phyloP scores from a whole-genome alignment of 1,140 invertebrate genomes.

The Drosophila quadrilineata region DNA sequence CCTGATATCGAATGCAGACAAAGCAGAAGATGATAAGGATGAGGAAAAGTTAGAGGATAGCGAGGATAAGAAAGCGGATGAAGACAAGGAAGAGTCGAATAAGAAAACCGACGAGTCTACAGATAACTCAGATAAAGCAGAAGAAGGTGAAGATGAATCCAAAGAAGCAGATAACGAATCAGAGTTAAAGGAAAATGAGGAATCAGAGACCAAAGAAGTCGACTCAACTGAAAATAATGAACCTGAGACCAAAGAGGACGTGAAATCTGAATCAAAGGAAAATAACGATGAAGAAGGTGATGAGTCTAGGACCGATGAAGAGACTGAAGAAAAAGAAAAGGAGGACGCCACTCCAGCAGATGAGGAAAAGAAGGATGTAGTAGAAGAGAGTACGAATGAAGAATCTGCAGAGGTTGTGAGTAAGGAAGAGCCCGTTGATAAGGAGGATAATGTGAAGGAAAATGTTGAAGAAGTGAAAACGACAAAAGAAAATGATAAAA shows the following conservation, averaged over 20 bases:
- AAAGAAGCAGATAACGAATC: background rate
- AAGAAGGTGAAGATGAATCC: constrained; percentile 7
- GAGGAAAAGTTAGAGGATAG: constrained; percentile 13
- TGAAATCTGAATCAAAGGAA: background rate
- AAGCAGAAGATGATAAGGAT: constrained; percentile 6
- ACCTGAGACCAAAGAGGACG: constrained; percentile 1
- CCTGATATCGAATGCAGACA: constrained; percentile 30
- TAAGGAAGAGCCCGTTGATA: no score
- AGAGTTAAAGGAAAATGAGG: background rate
- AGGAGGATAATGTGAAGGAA: constrained; percentile 3
- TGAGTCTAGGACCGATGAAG: background rate
- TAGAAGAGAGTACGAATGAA: no score
- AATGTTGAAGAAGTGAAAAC: constrained; percentile 1
- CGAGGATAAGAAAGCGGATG: background rate
- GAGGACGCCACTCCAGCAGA: no score
- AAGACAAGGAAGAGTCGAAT: constrained; percentile 6
- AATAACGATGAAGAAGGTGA: constrained; percentile 14
- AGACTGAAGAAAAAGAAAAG: background rate
- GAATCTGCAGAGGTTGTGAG: no score
- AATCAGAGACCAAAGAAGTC: background rate
- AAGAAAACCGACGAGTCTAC: constrained; percentile 8
- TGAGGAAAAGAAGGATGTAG: no score
- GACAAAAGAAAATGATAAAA: background rate
- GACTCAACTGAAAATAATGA: constrained; percentile 1
- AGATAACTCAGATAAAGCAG: background rate